Evolutionary conservation across 2,797 vertebrate species (phyloP), one percentile per base, ranked within the genome.

Genomic region (Oreortyx pictus): DNA sequence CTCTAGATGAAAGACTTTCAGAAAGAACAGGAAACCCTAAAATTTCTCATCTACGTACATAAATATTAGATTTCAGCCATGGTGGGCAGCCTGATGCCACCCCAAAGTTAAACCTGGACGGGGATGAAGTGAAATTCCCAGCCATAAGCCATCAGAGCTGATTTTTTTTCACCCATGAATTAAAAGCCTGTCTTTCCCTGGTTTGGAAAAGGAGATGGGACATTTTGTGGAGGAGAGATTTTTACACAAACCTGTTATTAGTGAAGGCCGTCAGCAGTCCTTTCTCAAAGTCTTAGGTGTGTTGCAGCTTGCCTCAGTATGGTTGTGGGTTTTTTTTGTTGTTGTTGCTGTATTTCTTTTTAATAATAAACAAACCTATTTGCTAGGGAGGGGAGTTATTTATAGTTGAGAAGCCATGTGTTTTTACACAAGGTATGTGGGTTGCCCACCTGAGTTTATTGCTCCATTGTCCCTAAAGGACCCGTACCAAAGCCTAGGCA

Each of bases 171-270:
- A 9, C 24, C 49, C 60, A 27, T 96, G 95, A 96, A 97, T 96
- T 95, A 91, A 73, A 78, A 91, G 92, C 82, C 86, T 96, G 94
- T 96, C 81, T 92, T 83, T 56, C 49, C 80, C 70, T 89, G 94
- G 93, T 86, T 95, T 96, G 96, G 94, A 95, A 82, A 65, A 74
- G 79, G 80, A 94, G 86, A 92, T 74, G 94, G 95, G 94, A 96
- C 88, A 64, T 95, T 96, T 64, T 94, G 88, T 66, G 89, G 94
- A 41, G 43, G 54, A 68, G 57, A 85, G 89, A 72, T 39, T 83
- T 90, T 89, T 90, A 83, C 56, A 83, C 50, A 91, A 85, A 71
- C 82, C 82, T 74, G 93, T 92, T 92, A 95, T 96, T 94, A 95
- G 85, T 59, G 14, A 72, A 76, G 68, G 56, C 88, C 50, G 4